Conservation (phyloP, 2,797 vertebrate genomes). For the Schizopygopsis pylzovi region DNA sequence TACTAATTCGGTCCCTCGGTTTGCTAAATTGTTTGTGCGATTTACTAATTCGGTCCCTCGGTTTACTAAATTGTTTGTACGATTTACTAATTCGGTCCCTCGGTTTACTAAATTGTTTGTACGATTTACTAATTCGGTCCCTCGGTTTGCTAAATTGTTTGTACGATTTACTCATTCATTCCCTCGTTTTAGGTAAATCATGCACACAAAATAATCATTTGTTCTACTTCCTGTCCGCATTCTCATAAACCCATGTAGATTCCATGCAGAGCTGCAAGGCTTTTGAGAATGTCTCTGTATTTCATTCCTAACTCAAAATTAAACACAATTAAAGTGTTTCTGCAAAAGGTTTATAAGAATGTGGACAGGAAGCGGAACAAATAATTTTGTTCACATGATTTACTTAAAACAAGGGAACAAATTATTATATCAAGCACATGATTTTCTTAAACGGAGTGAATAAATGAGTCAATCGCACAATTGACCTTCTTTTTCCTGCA, state of each 20-base stretch:
- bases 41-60: not conserved
- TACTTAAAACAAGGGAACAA: not conserved
- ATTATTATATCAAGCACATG: not conserved
- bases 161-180: no score
- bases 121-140: not conserved
- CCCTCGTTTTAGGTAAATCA: no score
- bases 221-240: not conserved
- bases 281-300: not conserved
- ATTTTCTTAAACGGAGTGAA: not conserved
- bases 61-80: no score
- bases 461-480: not conserved
- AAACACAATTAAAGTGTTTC: not conserved
- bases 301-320: not conserved
- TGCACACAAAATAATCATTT: not conserved
- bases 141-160: no score
- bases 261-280: not conserved
- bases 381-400: no score
- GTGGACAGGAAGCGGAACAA: not conserved
- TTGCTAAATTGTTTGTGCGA: no score
- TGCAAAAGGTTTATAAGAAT: not conserved
- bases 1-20: not conserved
- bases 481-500: not conserved
- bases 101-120: no score
- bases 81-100: no score
- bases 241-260: not conserved